Base-by-base conservation (phyloP, 2,888 invertebrate species). In the Frankliniella fusca region DNA sequence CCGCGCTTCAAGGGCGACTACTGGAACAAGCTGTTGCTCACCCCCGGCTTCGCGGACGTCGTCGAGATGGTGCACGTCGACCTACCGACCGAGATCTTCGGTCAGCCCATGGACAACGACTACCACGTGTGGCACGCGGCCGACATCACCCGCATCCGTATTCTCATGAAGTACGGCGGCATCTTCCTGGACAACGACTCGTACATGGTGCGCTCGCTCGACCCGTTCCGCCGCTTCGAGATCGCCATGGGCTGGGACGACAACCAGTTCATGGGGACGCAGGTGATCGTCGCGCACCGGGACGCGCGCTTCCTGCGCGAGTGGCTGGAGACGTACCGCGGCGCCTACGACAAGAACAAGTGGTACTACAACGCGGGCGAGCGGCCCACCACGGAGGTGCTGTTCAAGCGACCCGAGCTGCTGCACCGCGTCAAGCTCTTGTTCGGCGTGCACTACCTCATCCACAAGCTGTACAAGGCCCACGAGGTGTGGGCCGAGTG, bases 361-460 rank as follows among this genome's bases (percentile, higher is more conserved):
- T 87, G 87, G 87, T 89, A 89, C 84, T 88, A 88, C 84, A 89
- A 89, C 85, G 88, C 88, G 15, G 89, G 88, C 9, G 86, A 88
- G 81, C 84, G 86, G 48, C 88, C 89, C 2, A 88, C 88, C 0
- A 84, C 86, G 82, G 85, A 85, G 80, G 86, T 89, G 61, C 85
- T 89, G 11, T 83, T 85, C 82, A 84, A 85, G 38, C 83, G 85
- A 27, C 88, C 88, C 8, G 82, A 86, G 28, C 84, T 88, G 27
- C 87, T 87, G 1, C 87, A 88, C 82, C 85, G 87, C 48, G 88
- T 87, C 12, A 85, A 85, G 23, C 83, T 84, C 49, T 84, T 85
- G 50, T 87, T 88, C 83, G 88, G 88, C 3, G 88, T 88, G 8
- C 87, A 87, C 48, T 86, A 87, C 83, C 84, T 88, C 20, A 83